Percentiles rank a stretch among this genome's conserved stretches.
Conservation (phyloP, 2,888 invertebrate species). For the Clunio marinus region DNA sequence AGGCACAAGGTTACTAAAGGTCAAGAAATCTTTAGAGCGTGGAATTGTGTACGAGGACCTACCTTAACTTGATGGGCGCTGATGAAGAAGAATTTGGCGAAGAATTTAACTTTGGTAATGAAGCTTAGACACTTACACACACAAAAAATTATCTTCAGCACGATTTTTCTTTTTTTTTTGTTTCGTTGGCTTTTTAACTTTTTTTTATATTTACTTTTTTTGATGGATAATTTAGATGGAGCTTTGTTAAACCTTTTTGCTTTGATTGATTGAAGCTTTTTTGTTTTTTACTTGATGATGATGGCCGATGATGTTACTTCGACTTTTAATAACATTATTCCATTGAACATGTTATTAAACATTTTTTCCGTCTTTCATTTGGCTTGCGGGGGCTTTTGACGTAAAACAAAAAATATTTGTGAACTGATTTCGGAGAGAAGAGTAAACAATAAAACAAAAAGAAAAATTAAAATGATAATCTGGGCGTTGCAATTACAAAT, state of each 20-base stretch:
- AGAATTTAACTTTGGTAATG: no score
- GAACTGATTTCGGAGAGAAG: no score
- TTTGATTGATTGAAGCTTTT: conserved; percentile 40
- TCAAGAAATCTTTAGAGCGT: conserved; percentile 34
- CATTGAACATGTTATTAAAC: conserved; percentile 36
- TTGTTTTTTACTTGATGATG: conserved; percentile 42
- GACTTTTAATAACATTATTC: conserved; percentile 45
- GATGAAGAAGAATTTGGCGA: conserved; percentile 20
- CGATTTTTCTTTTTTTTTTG: no score
- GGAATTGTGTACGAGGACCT: conserved; percentile 22
- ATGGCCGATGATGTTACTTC: conserved; percentile 49
- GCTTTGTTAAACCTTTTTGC: not conserved
- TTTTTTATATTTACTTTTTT: no score
- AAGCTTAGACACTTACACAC: no score
- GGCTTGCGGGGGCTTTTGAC: no score
- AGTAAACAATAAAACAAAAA: not conserved
- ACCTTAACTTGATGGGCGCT: conserved; percentile 33
- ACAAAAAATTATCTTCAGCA: no score
- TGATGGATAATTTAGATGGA: not conserved
- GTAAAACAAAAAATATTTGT: no score
- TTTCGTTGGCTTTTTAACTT: no score
- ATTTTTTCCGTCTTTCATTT: not conserved
- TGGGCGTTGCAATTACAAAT: no score
- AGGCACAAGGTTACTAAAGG: conserved; percentile 37
- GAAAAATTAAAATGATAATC: not conserved